phyloP scores from a whole-genome alignment of 2,113 vertebrate species.

The Crypturellus undulatus region DNA sequence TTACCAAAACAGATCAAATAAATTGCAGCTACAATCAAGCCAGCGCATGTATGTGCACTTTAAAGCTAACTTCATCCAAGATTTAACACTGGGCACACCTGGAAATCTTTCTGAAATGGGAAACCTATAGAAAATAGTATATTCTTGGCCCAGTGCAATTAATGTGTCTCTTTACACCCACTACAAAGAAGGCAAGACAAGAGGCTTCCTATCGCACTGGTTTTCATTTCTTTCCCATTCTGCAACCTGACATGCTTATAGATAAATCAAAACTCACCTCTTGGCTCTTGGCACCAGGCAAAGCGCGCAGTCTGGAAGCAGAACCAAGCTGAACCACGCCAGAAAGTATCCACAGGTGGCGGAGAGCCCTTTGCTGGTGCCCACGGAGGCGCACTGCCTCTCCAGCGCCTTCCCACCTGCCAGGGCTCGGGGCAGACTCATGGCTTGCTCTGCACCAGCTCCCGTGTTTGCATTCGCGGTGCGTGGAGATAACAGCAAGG shows the following conservation, averaged over 20 bases:
- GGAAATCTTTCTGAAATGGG: not conserved
- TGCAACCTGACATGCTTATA: accelerated
- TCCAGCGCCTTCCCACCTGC: not conserved
- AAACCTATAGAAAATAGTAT: accelerated
- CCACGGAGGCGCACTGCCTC: not conserved
- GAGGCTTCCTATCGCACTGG: accelerated
- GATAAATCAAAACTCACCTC: slow-evolving; percentile 34
- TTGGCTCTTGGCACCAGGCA: not conserved
- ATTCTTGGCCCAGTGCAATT: accelerated
- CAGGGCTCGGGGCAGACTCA: not conserved
- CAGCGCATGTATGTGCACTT: accelerated
- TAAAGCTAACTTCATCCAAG: not conserved
- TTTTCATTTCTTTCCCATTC: not conserved
- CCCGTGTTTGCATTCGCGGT: slow-evolving; percentile 12
- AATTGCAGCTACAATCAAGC: not conserved
- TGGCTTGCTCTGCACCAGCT: not conserved
- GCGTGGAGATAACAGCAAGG: slow-evolving; percentile 33
- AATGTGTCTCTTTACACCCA: accelerated
- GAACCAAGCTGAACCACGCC: not conserved
- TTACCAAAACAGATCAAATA: accelerated
- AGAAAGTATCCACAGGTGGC: accelerated
- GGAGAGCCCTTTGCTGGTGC: not conserved
- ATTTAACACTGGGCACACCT: not conserved
- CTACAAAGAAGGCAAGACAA: accelerated
- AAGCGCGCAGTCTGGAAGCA: not conserved